Evolutionary conservation across 1,140 invertebrate species (phyloP).

Genomic region (Ephestia elutella): DNA sequence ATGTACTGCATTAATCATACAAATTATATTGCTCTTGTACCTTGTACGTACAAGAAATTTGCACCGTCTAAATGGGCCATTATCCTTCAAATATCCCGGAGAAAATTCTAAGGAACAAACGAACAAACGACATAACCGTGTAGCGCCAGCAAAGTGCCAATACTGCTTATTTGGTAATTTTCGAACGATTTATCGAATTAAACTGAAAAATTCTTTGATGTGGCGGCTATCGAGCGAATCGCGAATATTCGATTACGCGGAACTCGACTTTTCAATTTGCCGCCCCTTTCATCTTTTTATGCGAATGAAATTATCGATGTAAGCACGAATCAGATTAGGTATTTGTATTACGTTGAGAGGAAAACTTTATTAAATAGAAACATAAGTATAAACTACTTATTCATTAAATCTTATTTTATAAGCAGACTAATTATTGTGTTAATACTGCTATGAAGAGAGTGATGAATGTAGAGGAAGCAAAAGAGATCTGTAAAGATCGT

Average conservation of each 20-base stretch:
- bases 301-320: constrained; percentile 43
- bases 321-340: constrained; percentile 37
- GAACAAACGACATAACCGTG: constrained; percentile 57
- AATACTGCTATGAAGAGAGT: too few species aligned
- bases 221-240: constrained; percentile 48
- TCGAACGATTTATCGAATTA: constrained; percentile 64
- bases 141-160: constrained; percentile 48
- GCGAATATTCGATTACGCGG: constrained; percentile 58
- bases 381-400: too few species aligned
- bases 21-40: too few species aligned
- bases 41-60: too few species aligned
- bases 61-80: too few species aligned
- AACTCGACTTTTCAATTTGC: constrained; percentile 69
- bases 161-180: constrained; percentile 61
- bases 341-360: too few species aligned
- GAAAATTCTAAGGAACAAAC: constrained; percentile 20
- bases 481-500: too few species aligned
- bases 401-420: background rate
- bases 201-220: constrained; percentile 64
- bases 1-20: too few species aligned
- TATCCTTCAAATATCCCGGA: too few species aligned
- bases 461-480: too few species aligned
- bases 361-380: too few species aligned
- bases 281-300: constrained; percentile 52
- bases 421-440: too few species aligned